Base-by-base conservation (phyloP, 1,140 invertebrate species). In the Mizuhopecten yessoensis region DNA sequence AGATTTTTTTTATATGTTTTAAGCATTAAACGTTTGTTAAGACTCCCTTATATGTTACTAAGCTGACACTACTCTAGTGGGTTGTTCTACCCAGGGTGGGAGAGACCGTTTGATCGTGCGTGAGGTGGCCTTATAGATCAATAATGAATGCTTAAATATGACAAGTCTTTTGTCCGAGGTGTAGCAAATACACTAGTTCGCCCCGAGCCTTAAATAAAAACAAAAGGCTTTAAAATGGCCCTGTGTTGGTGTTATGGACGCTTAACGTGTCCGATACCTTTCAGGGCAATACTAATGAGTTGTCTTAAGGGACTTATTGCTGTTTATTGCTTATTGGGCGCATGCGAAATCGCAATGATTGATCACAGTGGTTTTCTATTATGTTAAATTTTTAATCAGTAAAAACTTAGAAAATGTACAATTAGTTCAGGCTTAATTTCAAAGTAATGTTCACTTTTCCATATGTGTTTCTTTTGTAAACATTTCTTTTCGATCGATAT, bases 141-240 rank as follows among this genome's bases (percentile, higher is more conserved):
- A 75, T 75, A 29, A 75, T 75, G 29, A 7, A 75, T 75, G 57
- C 11, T 29, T 11, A n/a, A 29, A n/a, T 75, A 75, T 75, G 57
- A 75, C 57, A 75, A 29, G 57, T 75, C 57, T 75, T 75, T 75
- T 75, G 57, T 75, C n/a, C 57, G 5, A n/a, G 57, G n/a, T 75
- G 57, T 75, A 29, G 57, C 57, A 75, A 75, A 75, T 29, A 75
- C 57, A 75, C n/a, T 29, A 29, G 57, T 75, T 29, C n/a, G 15
- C 23, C 15, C 17, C 2, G 23, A 5, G n/a, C n/a, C 57, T 75
- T 75, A 75, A 75, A 75, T 75, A 75, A 29, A 75, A n/a, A 75
- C 57, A 75, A 75, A 75, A 75, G 57, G 23, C 23, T 75, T 75
- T 29, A 75, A 75, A 75, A 75, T 75, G 57, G 57, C 57, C n/a